Evolutionary conservation across 1,140 invertebrate species (phyloP).

Genomic region (Dinothrombium tinctorium): DNA sequence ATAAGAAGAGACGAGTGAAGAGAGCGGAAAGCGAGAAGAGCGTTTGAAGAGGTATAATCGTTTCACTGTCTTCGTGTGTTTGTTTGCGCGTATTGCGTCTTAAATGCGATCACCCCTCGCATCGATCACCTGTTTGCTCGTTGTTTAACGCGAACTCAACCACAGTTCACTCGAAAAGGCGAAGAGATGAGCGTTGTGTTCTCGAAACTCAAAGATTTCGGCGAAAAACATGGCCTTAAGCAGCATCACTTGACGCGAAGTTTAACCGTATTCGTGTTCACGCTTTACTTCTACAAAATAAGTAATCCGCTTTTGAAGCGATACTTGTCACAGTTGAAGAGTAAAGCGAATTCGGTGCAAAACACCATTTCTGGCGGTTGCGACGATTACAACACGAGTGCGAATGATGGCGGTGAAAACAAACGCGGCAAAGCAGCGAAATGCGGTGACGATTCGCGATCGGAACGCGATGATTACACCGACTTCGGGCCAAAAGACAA

Average conservation of each 20-base stretch:
- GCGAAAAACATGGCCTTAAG: conserved; percentile 4
- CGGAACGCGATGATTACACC: conserved; percentile 3
- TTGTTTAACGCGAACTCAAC: no score
- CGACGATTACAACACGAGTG: no score
- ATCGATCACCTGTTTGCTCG: no score
- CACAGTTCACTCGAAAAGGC: no score
- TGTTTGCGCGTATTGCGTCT: no score
- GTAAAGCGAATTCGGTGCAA: not conserved
- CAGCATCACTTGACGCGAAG: conserved; percentile 8
- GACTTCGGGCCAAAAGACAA: conserved; percentile 4
- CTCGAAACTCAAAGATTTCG: conserved; percentile 10
- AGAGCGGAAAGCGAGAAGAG: no score
- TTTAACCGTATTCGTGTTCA: conserved; percentile 5
- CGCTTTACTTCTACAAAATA: conserved; percentile 8
- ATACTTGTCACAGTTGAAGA: not conserved
- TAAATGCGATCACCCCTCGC: no score
- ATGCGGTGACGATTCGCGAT: not conserved
- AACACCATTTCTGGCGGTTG: conserved; percentile 2
- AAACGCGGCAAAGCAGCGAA: not conserved
- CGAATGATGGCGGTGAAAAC: not conserved
- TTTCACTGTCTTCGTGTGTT: no score
- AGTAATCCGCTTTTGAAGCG: conserved; percentile 4
- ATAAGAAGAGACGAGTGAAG: no score
- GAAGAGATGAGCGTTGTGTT: conserved; percentile 5
- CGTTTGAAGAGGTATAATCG: no score